A percentile compares a stretch with the other conserved stretches of the same genome.
phyloP scores from a whole-genome alignment of 2,888 invertebrate species.

The Pyrrhia umbra region DNA sequence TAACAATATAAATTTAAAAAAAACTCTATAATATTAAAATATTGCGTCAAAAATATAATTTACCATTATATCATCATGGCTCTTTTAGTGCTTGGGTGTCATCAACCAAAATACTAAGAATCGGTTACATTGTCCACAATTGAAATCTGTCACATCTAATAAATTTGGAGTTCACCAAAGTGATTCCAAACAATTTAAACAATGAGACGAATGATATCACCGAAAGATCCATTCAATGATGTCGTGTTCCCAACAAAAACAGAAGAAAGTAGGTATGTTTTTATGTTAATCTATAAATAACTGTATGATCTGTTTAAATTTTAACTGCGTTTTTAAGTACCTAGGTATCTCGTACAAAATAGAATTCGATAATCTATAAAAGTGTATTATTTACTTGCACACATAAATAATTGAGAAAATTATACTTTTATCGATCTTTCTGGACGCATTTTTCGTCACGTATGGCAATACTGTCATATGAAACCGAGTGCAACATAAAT shows the following conservation, averaged over 20 bases:
- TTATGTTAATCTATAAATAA: too few relatives aligned
- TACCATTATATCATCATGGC: not conserved
- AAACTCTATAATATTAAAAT: too few relatives aligned
- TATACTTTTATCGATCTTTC: too few relatives aligned
- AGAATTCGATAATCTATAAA: too few relatives aligned
- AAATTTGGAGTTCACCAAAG: slow-evolving; percentile 20
- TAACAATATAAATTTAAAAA: too few relatives aligned
- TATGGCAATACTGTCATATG: not conserved
- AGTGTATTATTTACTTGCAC: too few relatives aligned
- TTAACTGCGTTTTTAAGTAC: too few relatives aligned
- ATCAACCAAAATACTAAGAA: slow-evolving; percentile 34
- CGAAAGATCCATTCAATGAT: slow-evolving; percentile 2
- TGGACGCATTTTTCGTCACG: not conserved
- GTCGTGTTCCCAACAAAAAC: slow-evolving; percentile 21
- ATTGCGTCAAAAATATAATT: too few relatives aligned
- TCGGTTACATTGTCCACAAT: slow-evolving; percentile 21
- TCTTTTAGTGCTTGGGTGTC: slow-evolving; percentile 5
- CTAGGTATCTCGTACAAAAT: too few relatives aligned
- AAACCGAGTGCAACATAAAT: not conserved
- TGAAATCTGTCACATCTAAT: slow-evolving; percentile 39
- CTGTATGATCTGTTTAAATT: too few relatives aligned
- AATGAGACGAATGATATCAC: not conserved
- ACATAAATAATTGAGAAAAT: too few relatives aligned
- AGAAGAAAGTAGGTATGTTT: too few relatives aligned
- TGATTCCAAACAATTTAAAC: slow-evolving; percentile 12